These are phyloP conservation scores for Chromobotia macracanthus DNA, from an alignment of 2,797 vertebrate species.

Conservation along the genomic window DNA sequence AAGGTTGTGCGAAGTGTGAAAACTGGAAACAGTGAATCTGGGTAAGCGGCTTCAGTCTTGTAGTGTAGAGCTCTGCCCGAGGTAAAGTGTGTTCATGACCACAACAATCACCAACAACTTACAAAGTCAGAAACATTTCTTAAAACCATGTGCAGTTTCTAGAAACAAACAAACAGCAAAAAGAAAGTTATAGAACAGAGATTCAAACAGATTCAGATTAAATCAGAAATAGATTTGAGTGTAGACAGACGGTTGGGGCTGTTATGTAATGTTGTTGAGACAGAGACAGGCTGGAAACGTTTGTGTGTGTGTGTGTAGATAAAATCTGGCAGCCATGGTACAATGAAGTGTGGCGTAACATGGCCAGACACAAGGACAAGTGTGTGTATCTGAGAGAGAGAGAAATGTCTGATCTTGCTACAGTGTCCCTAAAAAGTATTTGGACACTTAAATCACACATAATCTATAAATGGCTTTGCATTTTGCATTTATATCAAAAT, in stretches of 20 bases:
- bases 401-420: neutral
- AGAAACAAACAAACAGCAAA: neutral
- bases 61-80: too few species aligned
- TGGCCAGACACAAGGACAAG: constrained; percentile 8
- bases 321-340: constrained; percentile 12
- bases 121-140: neutral
- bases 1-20: too few species aligned
- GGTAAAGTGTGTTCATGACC: too few species aligned
- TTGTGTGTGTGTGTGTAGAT: neutral
- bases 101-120: too few species aligned
- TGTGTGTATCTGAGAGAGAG: neutral
- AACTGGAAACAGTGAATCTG: too few species aligned
- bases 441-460: neutral
- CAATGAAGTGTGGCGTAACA: constrained; percentile 18
- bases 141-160: neutral
- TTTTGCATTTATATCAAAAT: too few species aligned
- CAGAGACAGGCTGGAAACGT: constrained; percentile 13
- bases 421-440: neutral
- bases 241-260: constrained; percentile 17
- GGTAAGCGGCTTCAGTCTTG: neutral
- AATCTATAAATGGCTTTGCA: neutral
- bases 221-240: constrained; percentile 17
- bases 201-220: neutral
- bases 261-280: constrained; percentile 42
- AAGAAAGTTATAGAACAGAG: neutral